Conservation (phyloP, 1,140 invertebrate genomes). For the Solen grandis region DNA sequence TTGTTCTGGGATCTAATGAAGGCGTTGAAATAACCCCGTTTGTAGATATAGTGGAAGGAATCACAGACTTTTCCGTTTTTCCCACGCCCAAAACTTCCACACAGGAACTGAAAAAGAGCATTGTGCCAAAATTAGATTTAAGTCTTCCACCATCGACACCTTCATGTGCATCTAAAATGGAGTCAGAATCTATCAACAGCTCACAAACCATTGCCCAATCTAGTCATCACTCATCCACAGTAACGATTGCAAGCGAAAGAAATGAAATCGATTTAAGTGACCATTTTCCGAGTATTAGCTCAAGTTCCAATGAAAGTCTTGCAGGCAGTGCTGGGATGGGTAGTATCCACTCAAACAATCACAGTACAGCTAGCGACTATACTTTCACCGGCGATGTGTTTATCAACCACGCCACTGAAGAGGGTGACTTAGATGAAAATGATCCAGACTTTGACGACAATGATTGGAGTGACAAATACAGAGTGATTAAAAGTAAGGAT, state of each 20-base stretch:
- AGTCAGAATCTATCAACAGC: not conserved
- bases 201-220: not conserved
- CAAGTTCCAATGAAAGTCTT: constrained; percentile 10
- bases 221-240: constrained; percentile 9
- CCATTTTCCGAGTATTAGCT: constrained; percentile 44
- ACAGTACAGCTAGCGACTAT: not conserved
- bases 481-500: constrained; percentile 39
- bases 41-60: constrained; percentile 34
- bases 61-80: constrained; percentile 47
- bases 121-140: not conserved
- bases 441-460: not conserved
- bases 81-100: not conserved
- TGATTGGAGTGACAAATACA: constrained; percentile 20
- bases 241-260: not conserved
- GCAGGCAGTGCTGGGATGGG: not conserved
- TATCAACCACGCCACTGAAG: not conserved
- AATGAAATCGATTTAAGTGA: constrained; percentile 38
- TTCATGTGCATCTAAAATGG: constrained; percentile 1
- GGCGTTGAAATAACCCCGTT: constrained; percentile 6
- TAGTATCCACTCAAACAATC: not conserved
- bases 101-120: not conserved
- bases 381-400: constrained; percentile 46
- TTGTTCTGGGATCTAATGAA: not conserved
- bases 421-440: no score
- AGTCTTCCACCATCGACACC: not conserved